These are phyloP conservation scores for Apus apus DNA, from an alignment of 2,113 vertebrate genomes.

Conservation along the genomic window DNA sequence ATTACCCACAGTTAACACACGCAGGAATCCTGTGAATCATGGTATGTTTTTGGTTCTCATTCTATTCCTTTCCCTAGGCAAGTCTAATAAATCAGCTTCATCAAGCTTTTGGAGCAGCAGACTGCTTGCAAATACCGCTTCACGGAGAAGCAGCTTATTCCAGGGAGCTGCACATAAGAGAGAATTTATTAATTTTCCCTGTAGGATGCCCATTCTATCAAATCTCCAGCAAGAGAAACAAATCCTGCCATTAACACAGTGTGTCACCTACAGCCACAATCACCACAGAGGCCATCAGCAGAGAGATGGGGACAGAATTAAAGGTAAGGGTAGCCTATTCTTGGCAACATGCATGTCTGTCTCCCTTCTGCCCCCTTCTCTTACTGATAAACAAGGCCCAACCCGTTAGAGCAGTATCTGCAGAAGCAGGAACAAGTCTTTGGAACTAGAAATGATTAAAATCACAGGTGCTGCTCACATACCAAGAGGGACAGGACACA, in stretches of 20 bases:
- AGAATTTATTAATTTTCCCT: neutral
- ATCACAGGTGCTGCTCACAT: slow-evolving; percentile 26
- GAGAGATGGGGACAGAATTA: neutral
- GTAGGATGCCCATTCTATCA: neutral
- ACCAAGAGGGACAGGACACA: neutral
- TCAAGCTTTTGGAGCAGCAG: neutral
- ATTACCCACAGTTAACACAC: neutral
- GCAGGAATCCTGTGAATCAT: neutral
- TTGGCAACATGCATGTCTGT: neutral
- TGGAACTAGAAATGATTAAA: slow-evolving; percentile 66
- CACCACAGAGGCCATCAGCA: neutral
- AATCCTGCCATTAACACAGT: neutral
- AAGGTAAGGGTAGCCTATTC: neutral
- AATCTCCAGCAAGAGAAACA: neutral
- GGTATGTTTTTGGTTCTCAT: slow-evolving; percentile 47
- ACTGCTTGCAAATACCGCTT: neutral
- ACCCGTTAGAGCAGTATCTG: slow-evolving; percentile 26
- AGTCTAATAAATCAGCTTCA: neutral
- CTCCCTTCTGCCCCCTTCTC: neutral
- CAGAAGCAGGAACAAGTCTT: slow-evolving; percentile 59
- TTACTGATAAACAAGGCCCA: slow-evolving; percentile 27
- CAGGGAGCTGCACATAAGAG: neutral
- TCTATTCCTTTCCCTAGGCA: slow-evolving; percentile 2
- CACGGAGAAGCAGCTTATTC: neutral
- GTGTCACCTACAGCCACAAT: neutral